Base-by-base conservation (phyloP, 2,888 invertebrate species). In the Ditylenchus weischeri region DNA sequence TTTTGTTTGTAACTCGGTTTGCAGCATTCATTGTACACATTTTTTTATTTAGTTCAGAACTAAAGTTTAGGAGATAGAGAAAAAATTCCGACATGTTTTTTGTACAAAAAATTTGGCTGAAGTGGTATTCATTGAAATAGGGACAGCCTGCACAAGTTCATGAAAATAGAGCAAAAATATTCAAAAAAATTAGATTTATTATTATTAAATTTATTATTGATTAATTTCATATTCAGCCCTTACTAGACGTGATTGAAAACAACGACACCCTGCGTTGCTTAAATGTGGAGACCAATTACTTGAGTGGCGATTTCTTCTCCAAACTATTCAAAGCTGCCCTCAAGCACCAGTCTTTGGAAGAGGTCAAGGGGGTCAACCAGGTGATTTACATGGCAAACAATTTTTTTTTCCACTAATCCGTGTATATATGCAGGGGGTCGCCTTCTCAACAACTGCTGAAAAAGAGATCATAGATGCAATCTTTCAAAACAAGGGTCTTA, bases 351-450 rank as follows among this genome's bases (percentile, higher is more conserved):
- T 88, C 89, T 71, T 88, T 95, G 58, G 91, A 92, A 86, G 95
- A 96, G 87, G 91, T 96, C 86, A 88, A 95, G 84, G 93, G 93
- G 76, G 90, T 93, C 72, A 98, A 98, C 86, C 96, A 98, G 90
- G 78, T 78, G 61, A 69, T 18, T 49, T 11, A 49, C 19, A 62
- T 8, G 8, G 48, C 21, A 13, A 48, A 18, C 11, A 15, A 29
- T 21, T 48, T n/a, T 38, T n/a, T 38, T 21, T 21, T 21, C 50
- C 50, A 21, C 21, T 50, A 50, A 50, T 50, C 50, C 21, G 50
- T 19, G 50, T 47, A 62, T 47, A 8, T n/a, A 23, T 48, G 49
- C 50, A 79, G 75, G 82, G 82, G 13, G 78, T 79, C 13, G 74
- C 78, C 5, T 82, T 82, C 66, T 76, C 81, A 8, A 82, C 82